Conservation (phyloP, 92 coral and sea anemone species). For the Metridium senile region DNA sequence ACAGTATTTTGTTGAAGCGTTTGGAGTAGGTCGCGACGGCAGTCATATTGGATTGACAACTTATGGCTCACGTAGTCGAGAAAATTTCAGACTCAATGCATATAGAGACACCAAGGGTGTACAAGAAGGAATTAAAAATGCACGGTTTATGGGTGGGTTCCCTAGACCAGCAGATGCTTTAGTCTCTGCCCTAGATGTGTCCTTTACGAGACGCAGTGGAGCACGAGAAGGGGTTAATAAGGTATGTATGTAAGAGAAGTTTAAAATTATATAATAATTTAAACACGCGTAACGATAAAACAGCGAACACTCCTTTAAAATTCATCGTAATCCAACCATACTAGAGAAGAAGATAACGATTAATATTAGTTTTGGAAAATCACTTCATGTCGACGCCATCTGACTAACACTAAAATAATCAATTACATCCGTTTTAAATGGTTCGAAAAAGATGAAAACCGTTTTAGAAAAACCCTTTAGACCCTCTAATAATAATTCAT, state of each 20-base stretch:
- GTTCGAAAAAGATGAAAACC: not conserved
- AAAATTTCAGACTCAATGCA: constrained; percentile 47
- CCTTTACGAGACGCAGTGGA: constrained; percentile 37
- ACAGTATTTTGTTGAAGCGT: constrained; percentile 49
- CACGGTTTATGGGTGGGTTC: constrained; percentile 30
- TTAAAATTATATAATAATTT: no score
- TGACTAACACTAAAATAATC: no score
- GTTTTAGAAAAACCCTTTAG: not conserved
- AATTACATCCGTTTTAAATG: no score
- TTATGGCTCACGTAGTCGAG: constrained; percentile 32
- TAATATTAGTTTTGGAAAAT: no score
- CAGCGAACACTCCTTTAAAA: no score
- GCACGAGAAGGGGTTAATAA: constrained; percentile 31
- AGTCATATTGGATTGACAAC: constrained; percentile 48
- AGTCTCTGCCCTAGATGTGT: constrained; percentile 28
- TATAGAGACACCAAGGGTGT: constrained; percentile 19
- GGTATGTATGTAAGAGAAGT: no score
- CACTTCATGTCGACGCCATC: no score
- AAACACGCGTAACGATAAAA: no score
- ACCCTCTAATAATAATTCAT: not conserved
- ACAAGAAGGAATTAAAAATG: constrained; percentile 29
- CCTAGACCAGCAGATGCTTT: constrained; percentile 19
- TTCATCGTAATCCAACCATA: no score
- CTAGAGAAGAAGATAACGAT: no score
- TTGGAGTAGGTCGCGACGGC: constrained; percentile 34